Conservation (phyloP, 2,888 invertebrate genomes). For the Lobophora halterata region DNA sequence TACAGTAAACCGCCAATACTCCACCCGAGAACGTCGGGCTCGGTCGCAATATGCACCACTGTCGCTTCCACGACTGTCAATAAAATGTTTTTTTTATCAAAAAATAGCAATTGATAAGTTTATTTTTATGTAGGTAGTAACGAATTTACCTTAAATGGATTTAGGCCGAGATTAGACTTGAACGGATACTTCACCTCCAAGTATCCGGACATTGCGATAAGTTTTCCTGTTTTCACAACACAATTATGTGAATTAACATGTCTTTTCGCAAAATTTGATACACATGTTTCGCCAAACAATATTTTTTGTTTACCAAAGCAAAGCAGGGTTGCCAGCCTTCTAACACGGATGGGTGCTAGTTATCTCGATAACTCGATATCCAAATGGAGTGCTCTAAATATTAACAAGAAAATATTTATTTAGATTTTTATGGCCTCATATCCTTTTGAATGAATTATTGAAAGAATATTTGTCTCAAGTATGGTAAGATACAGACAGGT, state of each 20-base stretch:
- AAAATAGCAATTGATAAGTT: conserved; percentile 1
- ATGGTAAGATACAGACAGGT: too few relatives aligned
- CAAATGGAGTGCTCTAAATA: too few relatives aligned
- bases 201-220: conserved; percentile 73
- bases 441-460: too few relatives aligned
- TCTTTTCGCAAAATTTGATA: conserved; percentile 28
- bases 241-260: conserved; percentile 21
- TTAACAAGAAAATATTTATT: too few relatives aligned
- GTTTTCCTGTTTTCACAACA: conserved; percentile 25
- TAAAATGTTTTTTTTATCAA: conserved; percentile 31
- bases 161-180: conserved; percentile 80
- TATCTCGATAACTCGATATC: too few relatives aligned
- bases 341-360: too few relatives aligned
- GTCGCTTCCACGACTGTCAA: conserved; percentile 83
- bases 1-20: conserved; percentile 79
- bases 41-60: conserved; percentile 83
- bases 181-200: conserved; percentile 84
- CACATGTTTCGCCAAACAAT: conserved; percentile 43
- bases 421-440: too few relatives aligned
- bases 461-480: too few relatives aligned
- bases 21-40: conserved; percentile 77
- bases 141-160: conserved; percentile 81
- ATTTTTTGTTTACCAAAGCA: conserved; percentile 54
- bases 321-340: too few relatives aligned
- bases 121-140: background rate